These are phyloP conservation scores for Cephus runcator DNA, from an alignment of 2,888 invertebrate species.

Conservation along the genomic window DNA sequence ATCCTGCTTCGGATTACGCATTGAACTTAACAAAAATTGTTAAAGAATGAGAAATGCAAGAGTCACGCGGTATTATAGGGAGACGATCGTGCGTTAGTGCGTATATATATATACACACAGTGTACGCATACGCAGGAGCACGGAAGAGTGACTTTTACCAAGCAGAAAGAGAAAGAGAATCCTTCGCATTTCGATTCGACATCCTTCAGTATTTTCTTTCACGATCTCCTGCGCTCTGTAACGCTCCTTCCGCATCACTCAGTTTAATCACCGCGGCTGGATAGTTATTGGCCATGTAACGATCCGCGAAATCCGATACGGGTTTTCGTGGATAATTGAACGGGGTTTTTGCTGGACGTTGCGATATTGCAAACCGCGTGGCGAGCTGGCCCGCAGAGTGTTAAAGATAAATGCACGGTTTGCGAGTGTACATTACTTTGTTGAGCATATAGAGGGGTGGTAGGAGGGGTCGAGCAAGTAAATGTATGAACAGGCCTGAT, in stretches of 20 bases:
- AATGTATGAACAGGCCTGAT: slow-evolving; percentile 27
- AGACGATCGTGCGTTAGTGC: background rate
- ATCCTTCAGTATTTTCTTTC: background rate
- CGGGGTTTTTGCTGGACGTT: background rate
- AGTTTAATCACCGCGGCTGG: background rate
- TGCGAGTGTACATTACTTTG: slow-evolving; percentile 31
- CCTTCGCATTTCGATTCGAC: background rate
- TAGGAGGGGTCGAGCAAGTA: slow-evolving; percentile 15
- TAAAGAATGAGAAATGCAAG: background rate
- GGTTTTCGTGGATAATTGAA: background rate
- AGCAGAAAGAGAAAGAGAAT: background rate
- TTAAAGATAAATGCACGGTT: slow-evolving; percentile 43
- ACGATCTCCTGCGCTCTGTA: background rate
- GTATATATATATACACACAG: background rate
- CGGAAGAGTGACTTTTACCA: background rate
- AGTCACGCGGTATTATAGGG: background rate
- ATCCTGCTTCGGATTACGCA: background rate
- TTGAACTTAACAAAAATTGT: background rate
- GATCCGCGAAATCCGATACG: background rate
- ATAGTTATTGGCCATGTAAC: background rate
- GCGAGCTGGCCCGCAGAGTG: slow-evolving; percentile 2
- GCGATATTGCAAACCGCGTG: background rate
- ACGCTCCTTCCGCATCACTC: background rate
- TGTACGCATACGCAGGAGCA: background rate
- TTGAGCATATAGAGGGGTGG: slow-evolving; percentile 8